Base-by-base conservation (phyloP, 1,140 invertebrate species). In the Pristionchus pacificus region DNA sequence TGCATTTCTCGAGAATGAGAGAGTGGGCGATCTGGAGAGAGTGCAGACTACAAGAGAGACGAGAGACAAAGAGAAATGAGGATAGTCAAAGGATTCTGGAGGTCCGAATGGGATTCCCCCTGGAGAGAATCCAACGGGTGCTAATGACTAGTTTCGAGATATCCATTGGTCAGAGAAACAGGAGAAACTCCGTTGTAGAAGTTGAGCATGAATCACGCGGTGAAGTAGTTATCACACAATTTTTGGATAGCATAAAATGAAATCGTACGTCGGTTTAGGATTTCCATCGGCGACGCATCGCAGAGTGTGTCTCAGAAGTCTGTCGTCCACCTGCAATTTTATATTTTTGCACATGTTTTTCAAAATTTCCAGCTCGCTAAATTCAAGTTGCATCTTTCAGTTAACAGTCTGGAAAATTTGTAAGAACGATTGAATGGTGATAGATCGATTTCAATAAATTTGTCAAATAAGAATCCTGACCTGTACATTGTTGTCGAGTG, bases 241-340 rank as follows among this genome's bases (percentile, higher is more conserved):
- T 62, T 19, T 30, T 38, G 29, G 19, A 57, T 30, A 60, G 32
- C 14, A 72, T 71, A 19, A 63, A 72, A 65, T 38, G 27, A 66
- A 38, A 60, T 68, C 73, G 71, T 71, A 81, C 81, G 55, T 62
- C 60, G 80, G 80, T 33, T 32, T 62, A 13, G 80, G 80, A 66
- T 79, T 78, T 25, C 82, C 80, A 57, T 69, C 69, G 28, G 80
- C 82, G 3, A 38, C 33, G 59, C 80, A 82, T 49, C 77, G 55
- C 14, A 82, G 64, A 1, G 78, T 79, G 63, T 74, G 70, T 60
- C 79, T 71, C n/a, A n/a, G n/a, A n/a, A n/a, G n/a, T n/a, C n/a
- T n/a, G n/a, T n/a, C n/a, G 58, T 78, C 75, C 6, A 77, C 38
- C 49, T 77, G 32, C 60, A 49, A 49, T 49, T 19, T 49, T 49